Evolutionary conservation across 2,888 invertebrate genomes (phyloP), one percentile per base, ranked within the genome.

Genomic region (Miltochrista miniata): DNA sequence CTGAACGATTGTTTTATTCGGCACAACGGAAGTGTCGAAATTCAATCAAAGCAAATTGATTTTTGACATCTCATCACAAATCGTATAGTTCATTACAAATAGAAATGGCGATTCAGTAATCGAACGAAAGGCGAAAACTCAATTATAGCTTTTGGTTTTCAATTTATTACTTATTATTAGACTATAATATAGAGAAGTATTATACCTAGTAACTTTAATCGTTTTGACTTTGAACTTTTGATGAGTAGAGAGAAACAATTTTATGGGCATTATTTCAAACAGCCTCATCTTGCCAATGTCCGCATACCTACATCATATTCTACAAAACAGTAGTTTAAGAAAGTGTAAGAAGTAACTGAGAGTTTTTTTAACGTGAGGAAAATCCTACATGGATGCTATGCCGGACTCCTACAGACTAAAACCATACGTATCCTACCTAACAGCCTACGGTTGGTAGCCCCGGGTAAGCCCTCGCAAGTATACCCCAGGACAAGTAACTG

Each of bases 21-120:
- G 52, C 43, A 52, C 60, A 54, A 46, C 56, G 58, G 56, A 52
- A 56, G 54, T 59, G 54, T 34, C 54, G 48, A 52, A 67, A 66
- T 64, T 63, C 67, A 65, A 60, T 64, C 68, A 63, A 45, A 60
- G 54, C 64, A 50, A 70, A 69, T 73, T 61, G 67, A 74, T 72
- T 70, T 52, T 55, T 41, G 47, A 44, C 57, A 51, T 46, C 55
- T 63, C 59, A 57, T 59, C 63, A 60, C 46, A 56, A 63, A 58
- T 37, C 52, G 42, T 24, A 44, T 44, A 45, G 48, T 57, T 51
- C 44, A 57, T 62, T 62, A 61, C 58, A 46, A 59, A 59, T 61
- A 59, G 57, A 67, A 75, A 68, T 61, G 63, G 61, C 65, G 52
- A 70, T 68, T 56, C 59, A 61, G 57, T 61, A 63, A 59, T 56